Evolutionary conservation across 1,140 invertebrate genomes (phyloP), one percentile per base, ranked within the genome.

Genomic region (Drosophila orosa): DNA sequence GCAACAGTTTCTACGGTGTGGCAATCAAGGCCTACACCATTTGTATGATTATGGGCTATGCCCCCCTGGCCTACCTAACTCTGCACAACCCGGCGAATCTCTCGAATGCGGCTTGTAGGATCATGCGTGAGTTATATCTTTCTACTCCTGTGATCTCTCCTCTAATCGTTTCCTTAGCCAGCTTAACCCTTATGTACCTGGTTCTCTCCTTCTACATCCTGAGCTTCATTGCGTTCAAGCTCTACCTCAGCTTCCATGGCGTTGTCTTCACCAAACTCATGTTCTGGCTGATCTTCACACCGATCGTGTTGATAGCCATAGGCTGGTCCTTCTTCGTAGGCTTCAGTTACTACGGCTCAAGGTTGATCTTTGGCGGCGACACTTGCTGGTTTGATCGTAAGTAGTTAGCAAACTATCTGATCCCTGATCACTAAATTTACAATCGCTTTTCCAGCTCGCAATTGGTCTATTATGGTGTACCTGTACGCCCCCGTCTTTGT

Each of bases 321-420:
- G 86, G 83, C 5, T 91, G 90, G 90, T 90, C 90, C 12, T 63
- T 78, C 13, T 90, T 78, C 8, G 90, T 82, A 10, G 78, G 73
- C 24, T 78, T 89, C 19, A 83, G 76, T 10, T 65, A 80, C 27
- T 69, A 91, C 6, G 78, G 67, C 1, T n/a, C 66, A 0, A 74
- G 76, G 8, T 52, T 71, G 9, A 74, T 91, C 2, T 80, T 91
- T 33, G 90, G 90, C 1, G 69, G 74, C n/a, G 90, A 91, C 24
- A 87, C 76, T 9, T 91, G 90, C 44, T 91, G 90, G 90, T 91
- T 91, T 31, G 90, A 91, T 85, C 90, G 90, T 91, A 50, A 85
- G 90, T 87, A 5, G 5, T n/a, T 9, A 0, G 5, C 0, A 1
- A 9, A 3, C 5, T 37, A 10, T 19, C 8, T 2, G 1, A 15